Evolutionary conservation across 2,113 vertebrate genomes (phyloP).

Genomic region (Ranitomeya imitator): DNA sequence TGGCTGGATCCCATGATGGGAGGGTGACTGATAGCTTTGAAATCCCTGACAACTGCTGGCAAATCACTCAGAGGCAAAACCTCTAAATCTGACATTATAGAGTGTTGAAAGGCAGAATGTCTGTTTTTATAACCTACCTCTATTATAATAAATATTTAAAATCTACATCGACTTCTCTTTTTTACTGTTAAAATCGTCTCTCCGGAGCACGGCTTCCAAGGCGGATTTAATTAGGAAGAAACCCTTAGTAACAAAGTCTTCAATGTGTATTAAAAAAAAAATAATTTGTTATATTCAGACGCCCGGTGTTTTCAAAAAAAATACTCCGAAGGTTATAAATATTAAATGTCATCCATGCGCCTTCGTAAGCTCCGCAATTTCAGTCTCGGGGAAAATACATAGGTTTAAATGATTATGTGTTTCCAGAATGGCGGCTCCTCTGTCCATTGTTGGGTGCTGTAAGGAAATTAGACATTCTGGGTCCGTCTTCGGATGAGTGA

Average conservation of each 20-base stretch:
- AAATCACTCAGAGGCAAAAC: conserved; percentile 89
- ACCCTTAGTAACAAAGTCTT: conserved; percentile 64
- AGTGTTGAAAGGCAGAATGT: conserved; percentile 97
- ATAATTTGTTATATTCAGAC: conserved; percentile 64
- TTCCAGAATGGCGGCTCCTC: conserved; percentile 10
- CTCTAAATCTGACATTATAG: conserved; percentile 95
- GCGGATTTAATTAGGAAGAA: conserved; percentile 81
- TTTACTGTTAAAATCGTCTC: conserved; percentile 75
- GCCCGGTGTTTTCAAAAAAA: conserved; percentile 75
- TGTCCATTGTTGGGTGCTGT: conserved; percentile 48
- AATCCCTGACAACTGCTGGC: conserved; percentile 82
- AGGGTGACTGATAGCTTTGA: conserved; percentile 78
- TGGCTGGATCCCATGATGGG: conserved; percentile 70
- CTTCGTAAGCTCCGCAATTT: conserved; percentile 64
- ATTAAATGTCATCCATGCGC: conserved; percentile 65
- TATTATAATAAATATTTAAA: conserved; percentile 90
- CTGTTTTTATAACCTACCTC: conserved; percentile 98
- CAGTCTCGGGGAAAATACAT: conserved; percentile 66
- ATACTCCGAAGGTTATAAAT: conserved; percentile 74
- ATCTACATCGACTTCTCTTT: conserved; percentile 77
- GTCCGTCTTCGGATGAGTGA: conserved; percentile 28
- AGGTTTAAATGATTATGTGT: conserved; percentile 70
- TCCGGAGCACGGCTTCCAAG: conserved; percentile 73
- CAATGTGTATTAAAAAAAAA: conserved; percentile 62
- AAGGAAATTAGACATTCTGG: conserved; percentile 33